These are phyloP conservation scores for Callyntrura guangdongensis DNA, from an alignment of 2,888 invertebrate genomes.

Conservation along the genomic window DNA sequence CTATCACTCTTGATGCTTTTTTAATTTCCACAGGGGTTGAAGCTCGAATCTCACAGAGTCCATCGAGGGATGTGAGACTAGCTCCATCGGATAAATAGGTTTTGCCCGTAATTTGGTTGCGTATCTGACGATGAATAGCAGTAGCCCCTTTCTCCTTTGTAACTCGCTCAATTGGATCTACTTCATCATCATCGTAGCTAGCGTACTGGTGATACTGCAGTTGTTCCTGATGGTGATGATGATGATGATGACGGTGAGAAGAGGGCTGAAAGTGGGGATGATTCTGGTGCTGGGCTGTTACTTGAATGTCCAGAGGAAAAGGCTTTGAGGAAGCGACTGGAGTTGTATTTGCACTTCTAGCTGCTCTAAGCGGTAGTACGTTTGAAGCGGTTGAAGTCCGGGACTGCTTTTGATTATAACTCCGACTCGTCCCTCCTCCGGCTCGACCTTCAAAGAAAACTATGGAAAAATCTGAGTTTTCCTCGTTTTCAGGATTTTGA, in stretches of 20 bases:
- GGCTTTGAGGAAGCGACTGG: constrained; percentile 72
- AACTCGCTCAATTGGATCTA: constrained; percentile 67
- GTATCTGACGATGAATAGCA: constrained; percentile 55
- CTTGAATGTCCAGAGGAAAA: constrained; percentile 59
- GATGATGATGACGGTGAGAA: neutral
- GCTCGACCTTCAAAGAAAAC: constrained; percentile 75
- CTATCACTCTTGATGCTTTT: constrained; percentile 83
- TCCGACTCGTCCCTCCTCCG: constrained; percentile 65
- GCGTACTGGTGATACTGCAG: constrained; percentile 44
- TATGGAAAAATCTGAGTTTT: constrained; percentile 70
- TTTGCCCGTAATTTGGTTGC: constrained; percentile 78
- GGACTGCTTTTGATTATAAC: constrained; percentile 75
- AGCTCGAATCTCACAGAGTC: constrained; percentile 80
- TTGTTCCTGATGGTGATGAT: constrained; percentile 34
- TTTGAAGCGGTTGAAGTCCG: constrained; percentile 70
- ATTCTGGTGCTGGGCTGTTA: constrained; percentile 32
- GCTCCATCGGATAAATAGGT: constrained; percentile 80
- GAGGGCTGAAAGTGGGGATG: constrained; percentile 61
- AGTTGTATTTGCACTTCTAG: constrained; percentile 77
- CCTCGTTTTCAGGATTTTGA: constrained; percentile 47
- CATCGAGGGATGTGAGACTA: constrained; percentile 75
- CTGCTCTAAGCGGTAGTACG: constrained; percentile 68
- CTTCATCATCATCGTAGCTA: constrained; percentile 62
- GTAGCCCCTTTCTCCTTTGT: constrained; percentile 5
- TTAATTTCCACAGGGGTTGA: constrained; percentile 84